phyloP scores from a whole-genome alignment of 2,113 vertebrate genomes.

The Kryptolebias marmoratus region DNA sequence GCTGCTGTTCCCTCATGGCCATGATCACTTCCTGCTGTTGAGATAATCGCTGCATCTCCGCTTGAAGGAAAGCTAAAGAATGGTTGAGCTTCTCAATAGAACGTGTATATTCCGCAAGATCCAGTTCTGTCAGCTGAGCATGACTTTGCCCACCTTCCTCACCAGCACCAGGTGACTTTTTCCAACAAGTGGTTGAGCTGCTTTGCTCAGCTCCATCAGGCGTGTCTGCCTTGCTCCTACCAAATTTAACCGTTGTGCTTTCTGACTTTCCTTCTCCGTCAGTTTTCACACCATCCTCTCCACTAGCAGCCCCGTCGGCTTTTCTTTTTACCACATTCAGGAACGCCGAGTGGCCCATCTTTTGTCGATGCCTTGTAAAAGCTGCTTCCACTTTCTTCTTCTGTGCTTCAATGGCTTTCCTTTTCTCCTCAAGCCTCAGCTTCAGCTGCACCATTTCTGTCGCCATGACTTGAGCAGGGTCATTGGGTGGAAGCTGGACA shows the following conservation, averaged over 20 bases:
- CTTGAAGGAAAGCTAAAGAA: slow-evolving; percentile 91
- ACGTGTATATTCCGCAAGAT: slow-evolving; percentile 91
- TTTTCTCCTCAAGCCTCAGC: slow-evolving; percentile 96
- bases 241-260: slow-evolving; percentile 60
- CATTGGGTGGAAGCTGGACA: slow-evolving; percentile 76
- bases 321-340: slow-evolving; percentile 94
- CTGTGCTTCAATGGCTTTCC: slow-evolving; percentile 96
- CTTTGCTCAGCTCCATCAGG: slow-evolving; percentile 76
- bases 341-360: slow-evolving; percentile 95
- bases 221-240: slow-evolving; percentile 68
- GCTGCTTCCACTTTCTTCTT: slow-evolving; percentile 98
- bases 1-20: slow-evolving; percentile 95
- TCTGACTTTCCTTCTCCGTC: slow-evolving; percentile 63
- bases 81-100: slow-evolving; percentile 96
- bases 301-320: slow-evolving; percentile 85
- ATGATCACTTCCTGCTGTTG: slow-evolving; percentile 97
- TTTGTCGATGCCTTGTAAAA: slow-evolving; percentile 92
- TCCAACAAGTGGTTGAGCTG: slow-evolving; percentile 61
- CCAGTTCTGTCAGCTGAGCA: slow-evolving; percentile 81
- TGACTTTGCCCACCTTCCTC: slow-evolving; percentile 66
- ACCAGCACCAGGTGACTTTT: slow-evolving; percentile 80
- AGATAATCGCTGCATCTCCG: slow-evolving; percentile 95
- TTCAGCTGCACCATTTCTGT: slow-evolving; percentile 95
- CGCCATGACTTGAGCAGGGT: slow-evolving; percentile 92
- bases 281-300: slow-evolving; percentile 84